phyloP scores from a whole-genome alignment of 1,140 invertebrate species.

The Arctopsyche grandis region DNA sequence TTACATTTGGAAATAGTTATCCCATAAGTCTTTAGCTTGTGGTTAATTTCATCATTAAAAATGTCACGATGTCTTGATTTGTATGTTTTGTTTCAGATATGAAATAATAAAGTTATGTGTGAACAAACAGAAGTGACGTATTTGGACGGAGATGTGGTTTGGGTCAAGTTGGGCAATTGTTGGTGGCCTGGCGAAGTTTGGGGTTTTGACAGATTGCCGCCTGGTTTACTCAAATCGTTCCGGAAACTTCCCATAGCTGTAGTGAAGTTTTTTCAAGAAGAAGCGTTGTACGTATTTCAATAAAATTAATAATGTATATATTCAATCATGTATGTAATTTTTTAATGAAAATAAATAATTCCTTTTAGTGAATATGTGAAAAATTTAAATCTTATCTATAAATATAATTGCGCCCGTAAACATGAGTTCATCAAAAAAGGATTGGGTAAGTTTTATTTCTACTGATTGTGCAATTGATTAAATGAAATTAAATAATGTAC shows the following conservation, averaged over 20 bases:
- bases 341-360: neutral
- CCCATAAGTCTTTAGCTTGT: too few species aligned
- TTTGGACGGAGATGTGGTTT: constrained; percentile 79
- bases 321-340: constrained; percentile 32
- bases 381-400: constrained; percentile 75
- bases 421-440: constrained; percentile 84
- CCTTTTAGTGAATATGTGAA: constrained; percentile 79
- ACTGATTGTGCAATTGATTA: too few species aligned
- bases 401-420: constrained; percentile 80
- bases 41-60: too few species aligned
- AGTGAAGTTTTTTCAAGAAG: constrained; percentile 86
- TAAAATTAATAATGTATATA: constrained; percentile 30
- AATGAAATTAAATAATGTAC: neutral
- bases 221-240: constrained; percentile 71
- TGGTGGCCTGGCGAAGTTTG: constrained; percentile 85
- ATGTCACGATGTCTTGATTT: neutral
- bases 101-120: constrained; percentile 61
- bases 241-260: constrained; percentile 78
- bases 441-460: constrained; percentile 72
- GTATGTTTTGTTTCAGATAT: constrained; percentile 46
- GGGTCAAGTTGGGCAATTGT: constrained; percentile 80
- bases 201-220: constrained; percentile 69
- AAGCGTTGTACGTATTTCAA: constrained; percentile 71
- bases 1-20: too few species aligned
- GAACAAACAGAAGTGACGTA: constrained; percentile 72